phyloP scores from a whole-genome alignment of 2,113 vertebrate species.

The Upupa epops region DNA sequence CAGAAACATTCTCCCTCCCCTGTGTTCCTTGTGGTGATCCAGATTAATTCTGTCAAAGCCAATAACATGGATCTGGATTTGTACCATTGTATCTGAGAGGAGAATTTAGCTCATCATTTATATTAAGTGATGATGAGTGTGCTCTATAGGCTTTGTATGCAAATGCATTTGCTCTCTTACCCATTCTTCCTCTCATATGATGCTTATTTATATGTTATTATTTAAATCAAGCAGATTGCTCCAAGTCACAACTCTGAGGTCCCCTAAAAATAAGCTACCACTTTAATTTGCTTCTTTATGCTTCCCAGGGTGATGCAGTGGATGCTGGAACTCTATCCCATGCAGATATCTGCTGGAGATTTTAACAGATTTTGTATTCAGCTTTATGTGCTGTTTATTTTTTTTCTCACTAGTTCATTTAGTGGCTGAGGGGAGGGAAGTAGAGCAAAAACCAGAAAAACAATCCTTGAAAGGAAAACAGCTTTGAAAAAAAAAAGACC shows the following conservation, averaged over 20 bases:
- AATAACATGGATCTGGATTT: conserved; percentile 11
- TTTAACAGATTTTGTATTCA: neutral
- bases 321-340: neutral
- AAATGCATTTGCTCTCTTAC: neutral
- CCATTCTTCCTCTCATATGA: neutral
- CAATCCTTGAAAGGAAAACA: neutral
- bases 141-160: neutral
- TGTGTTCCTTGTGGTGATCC: neutral
- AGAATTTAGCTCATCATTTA: neutral
- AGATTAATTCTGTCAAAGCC: conserved; percentile 1
- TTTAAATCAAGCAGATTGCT: neutral
- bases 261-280: neutral
- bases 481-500: neutral
- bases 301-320: neutral
- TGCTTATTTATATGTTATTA: neutral
- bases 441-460: neutral
- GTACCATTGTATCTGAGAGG: neutral
- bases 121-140: neutral
- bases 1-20: neutral
- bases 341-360: neutral
- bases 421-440: neutral
- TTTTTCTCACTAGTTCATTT: neutral
- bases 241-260: neutral
- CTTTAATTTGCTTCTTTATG: neutral
- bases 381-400: neutral